Evolutionary conservation across 2,888 invertebrate species (phyloP).

Genomic region (Craniophora ligustri): DNA sequence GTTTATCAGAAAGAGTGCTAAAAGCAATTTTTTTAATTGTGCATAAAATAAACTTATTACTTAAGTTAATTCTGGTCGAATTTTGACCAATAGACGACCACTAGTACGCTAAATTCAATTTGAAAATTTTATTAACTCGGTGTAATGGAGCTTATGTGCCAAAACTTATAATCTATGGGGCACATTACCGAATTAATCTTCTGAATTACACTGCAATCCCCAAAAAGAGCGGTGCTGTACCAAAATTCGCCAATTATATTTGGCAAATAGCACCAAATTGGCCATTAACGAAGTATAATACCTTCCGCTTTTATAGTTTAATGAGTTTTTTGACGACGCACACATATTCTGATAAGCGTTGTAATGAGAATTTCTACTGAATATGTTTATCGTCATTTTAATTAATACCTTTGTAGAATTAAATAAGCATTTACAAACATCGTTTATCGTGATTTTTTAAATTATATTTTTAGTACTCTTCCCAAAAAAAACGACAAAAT

Average conservation of each 20-base stretch:
- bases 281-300: slow-evolving; percentile 76
- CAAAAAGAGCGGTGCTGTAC: slow-evolving; percentile 75
- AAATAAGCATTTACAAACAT: neutral
- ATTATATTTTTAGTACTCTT: no score
- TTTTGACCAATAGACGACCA: no score
- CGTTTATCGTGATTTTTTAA: no score
- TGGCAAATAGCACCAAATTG: slow-evolving; percentile 82
- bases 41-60: no score
- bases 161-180: slow-evolving; percentile 79
- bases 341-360: slow-evolving; percentile 34
- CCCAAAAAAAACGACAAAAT: no score
- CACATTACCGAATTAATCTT: slow-evolving; percentile 77
- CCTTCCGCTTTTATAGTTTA: slow-evolving; percentile 76
- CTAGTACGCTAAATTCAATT: no score
- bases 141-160: slow-evolving; percentile 62
- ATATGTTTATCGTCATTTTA: slow-evolving; percentile 17
- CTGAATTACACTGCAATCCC: slow-evolving; percentile 67
- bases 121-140: no score
- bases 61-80: no score
- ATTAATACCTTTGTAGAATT: neutral
- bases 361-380: slow-evolving; percentile 31
- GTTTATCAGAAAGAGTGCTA: no score
- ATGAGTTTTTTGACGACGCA: slow-evolving; percentile 59
- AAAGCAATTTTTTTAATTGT: no score
- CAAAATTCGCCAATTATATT: slow-evolving; percentile 73